Base-by-base conservation (phyloP, 1,140 invertebrate species). In the Cyrtorhinus lividipennis region DNA sequence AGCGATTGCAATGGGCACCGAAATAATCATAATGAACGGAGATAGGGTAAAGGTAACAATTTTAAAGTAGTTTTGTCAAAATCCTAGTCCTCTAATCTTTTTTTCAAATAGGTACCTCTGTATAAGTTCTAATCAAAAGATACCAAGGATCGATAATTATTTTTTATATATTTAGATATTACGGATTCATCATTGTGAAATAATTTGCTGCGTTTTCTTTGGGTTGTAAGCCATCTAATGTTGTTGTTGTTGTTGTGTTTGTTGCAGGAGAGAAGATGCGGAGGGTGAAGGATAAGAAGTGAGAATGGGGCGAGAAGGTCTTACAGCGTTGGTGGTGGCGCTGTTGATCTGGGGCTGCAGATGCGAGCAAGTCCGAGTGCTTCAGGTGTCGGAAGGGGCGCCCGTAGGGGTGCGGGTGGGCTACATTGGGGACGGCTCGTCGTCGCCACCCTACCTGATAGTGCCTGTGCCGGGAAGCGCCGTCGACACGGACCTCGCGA, bases 371-470 rank as follows among this genome's bases (percentile, higher is more conserved):
- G 83, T 88, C 59, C 82, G 86, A 53, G 84, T 89, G 73, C 83
- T 94, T 70, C 86, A 91, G 71, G 83, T 94, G 30, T 86, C 84
- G 53, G 91, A 95, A 75, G 88, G 88, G 62, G 87, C 87, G 24
- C 82, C 85, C 3, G 79, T 88, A n/a, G 88, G 88, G 46, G 89
- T 89, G 44, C 80, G 86, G 58, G 88, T 95, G 59, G 92, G 90
- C 13, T 87, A 85, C 71, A 91, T 94, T 65, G 86, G 85, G 1
- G 85, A 86, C 68, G 83, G 84, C 30, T 77, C 79, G 13, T 79
- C 83, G 66, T 79, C 66, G 81, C 87, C 89, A 3, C 90, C 90
- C 0, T 93, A 93, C 74, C 79, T 93, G 44, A 92, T 95, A 56
- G 90, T 95, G 2, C 86, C 90, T 8, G 86, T 90, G 26, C 83